Evolutionary conservation across 35 echinoderm and acorn worm genomes (phyloP), one percentile per base, ranked within the genome.

Genomic region (Diadema setosum): DNA sequence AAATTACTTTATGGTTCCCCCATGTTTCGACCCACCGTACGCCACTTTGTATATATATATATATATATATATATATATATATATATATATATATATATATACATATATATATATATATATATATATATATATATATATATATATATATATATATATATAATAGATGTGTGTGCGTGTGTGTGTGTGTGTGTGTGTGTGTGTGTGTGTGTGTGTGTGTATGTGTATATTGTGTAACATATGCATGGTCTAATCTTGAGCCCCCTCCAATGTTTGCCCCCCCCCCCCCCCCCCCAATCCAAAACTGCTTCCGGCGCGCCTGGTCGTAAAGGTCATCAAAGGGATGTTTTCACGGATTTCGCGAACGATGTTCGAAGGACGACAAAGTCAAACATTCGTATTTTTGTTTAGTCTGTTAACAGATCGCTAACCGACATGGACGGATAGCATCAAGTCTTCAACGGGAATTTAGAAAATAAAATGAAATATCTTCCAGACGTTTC

Each of bases 41-140:
- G 14, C 0, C 50, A 55, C n/a, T 9, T 9, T 14, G 21, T 56
- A 0, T 56, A 21, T 14, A 14, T 16, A 56, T 56, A 21, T 14
- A 1, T 16, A 56, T 21, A 56, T 56, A 14, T 16, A 0, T 14
- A 56, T 56, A 18, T 29, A 73, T 73, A 73, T 73, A 73, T 29
- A 18, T 73, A 14, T 18, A 29, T 1, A 14, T 14, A 2, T 73
- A 18, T 29, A 73, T 18, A 73, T 18, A 2, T 18, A 29, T 73
- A 18, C 12, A 18, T 73, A 29, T 18, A 57, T 57, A 57, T 57
- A 57, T 57, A 70, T 70, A 70, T 70, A 70, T 70, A 70, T 70
- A 70, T 70, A 70, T 70, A 70, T 70, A 70, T 70, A 70, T 70
- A 70, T 70, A 70, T 70, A 70, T 70, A 70, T 70, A 70, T 70